Base-by-base conservation (phyloP, 2,888 invertebrate species). In the Dioctria linearis region DNA sequence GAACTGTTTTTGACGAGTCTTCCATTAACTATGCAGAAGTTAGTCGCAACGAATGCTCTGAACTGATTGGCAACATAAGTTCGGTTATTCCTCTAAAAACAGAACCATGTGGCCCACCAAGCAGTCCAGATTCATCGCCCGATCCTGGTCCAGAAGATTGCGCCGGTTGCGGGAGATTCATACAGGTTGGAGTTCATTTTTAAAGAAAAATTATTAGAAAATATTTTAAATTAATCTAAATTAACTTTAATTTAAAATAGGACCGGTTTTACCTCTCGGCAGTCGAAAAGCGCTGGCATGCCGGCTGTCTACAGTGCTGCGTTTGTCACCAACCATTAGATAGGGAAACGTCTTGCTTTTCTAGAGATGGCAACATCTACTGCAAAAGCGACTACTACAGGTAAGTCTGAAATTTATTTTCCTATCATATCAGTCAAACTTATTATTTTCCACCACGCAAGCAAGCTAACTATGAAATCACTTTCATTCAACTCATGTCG, bases 381-480 rank as follows among this genome's bases (percentile, higher is more conserved):
- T 98, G 98, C 93, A 97, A 97, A 91, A 96, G 95, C 88, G 98
- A 98, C 90, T 98, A 98, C 90, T 95, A 96, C 91, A 94, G 96
- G 98, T 98, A 88, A 93, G 95, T 90, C 66, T 78, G 80, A 76
- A 80, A 51, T 49, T 75, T 80, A 71, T 57, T 54, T 57, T 43
- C 61, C 61, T 61, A 54, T 25, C 49, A 39, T 54, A 73, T 25
- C 42, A 78, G 54, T 46, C 5, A 65, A 67, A 66, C n/a, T 61
- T 43, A 69, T 61, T 67, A 51, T 65, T 61, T 65, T 71, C 61
- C 75, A 51, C 69, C 79, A 46, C 71, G 71, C 71, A 71, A 71
- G 37, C 71, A 8, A 9, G 49, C 67, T 25, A 66, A 13, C 66
- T 42, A 78, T 51, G 59, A 67, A 81, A 79, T 81, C 81, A 81